Conservation (phyloP, 2,888 invertebrate genomes). For the Hirtodrosophila confusa region DNA sequence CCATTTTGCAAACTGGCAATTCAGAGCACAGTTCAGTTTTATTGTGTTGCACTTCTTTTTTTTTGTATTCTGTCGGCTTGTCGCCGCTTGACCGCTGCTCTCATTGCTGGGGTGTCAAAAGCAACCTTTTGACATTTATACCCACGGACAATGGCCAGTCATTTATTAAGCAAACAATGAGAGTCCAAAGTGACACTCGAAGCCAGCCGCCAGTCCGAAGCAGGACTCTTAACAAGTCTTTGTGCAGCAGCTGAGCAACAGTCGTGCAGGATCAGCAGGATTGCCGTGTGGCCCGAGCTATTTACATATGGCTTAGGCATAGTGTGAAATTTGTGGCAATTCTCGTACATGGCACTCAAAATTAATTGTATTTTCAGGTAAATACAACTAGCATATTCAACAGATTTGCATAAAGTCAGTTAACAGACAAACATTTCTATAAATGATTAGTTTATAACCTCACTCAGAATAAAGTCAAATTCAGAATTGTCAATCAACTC, state of each 20-base stretch:
- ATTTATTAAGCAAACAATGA: slow-evolving; percentile 77
- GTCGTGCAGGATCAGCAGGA: slow-evolving; percentile 25
- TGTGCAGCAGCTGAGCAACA: slow-evolving; percentile 62
- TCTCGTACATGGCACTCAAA: neutral
- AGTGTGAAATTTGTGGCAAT: slow-evolving; percentile 57
- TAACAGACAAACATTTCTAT: slow-evolving; percentile 5
- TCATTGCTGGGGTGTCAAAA: slow-evolving; percentile 64
- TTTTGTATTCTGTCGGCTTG: slow-evolving; percentile 40
- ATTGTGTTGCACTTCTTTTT: slow-evolving; percentile 52
- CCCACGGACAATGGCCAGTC: slow-evolving; percentile 68
- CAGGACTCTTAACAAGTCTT: slow-evolving; percentile 49
- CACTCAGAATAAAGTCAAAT: neutral
- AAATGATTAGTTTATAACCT: neutral
- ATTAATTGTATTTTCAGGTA: slow-evolving; percentile 26
- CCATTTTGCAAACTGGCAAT: slow-evolving; percentile 61
- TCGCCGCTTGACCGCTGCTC: slow-evolving; percentile 67
- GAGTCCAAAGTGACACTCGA: slow-evolving; percentile 51
- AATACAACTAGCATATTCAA: neutral
- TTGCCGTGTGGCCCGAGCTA: slow-evolving; percentile 17
- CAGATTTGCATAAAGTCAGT: neutral
- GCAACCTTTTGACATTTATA: slow-evolving; percentile 77
- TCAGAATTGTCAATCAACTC: neutral
- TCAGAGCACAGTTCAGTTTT: slow-evolving; percentile 24
- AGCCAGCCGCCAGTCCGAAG: slow-evolving; percentile 17
- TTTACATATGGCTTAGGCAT: slow-evolving; percentile 57